Evolutionary conservation across 2,888 invertebrate genomes (phyloP), one percentile per base, ranked within the genome.

Genomic region (Caenorhabditis auriculariae): DNA sequence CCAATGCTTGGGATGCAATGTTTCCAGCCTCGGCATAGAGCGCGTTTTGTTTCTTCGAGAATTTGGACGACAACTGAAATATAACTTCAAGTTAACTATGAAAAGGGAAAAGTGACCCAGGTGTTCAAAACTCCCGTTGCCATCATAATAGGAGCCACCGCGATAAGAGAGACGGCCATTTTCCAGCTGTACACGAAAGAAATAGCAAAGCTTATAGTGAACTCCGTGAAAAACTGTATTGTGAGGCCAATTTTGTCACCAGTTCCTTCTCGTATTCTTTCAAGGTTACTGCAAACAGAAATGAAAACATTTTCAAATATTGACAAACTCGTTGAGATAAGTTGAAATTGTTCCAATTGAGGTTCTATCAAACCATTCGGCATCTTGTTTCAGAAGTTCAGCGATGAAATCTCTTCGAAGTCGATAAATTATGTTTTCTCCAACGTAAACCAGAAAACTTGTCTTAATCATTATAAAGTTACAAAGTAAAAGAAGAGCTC

Each of bases 261-360:
- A 35, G 75, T 69, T 0, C 70, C 73, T 51, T 77, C 77, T 48
- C 72, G 69, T 21, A 77, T 52, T 15, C 77, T 62, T 37, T 75
- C 78, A 39, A 78, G 53, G 35, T 79, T 75, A 53, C 75, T 76
- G 63, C 55, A 67, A 64, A 7, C 12, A 21, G 9, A 24, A 1
- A 47, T n/a, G n/a, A n/a, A n/a, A n/a, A n/a, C n/a, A n/a, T n/a
- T n/a, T n/a, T n/a, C n/a, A n/a, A n/a, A n/a, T n/a, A 32, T n/a
- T n/a, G n/a, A n/a, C n/a, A n/a, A n/a, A 85, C 85, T 85, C 85
- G 5, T 84, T 83, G 12, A 85, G 72, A 66, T 84, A 83, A 4
- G 82, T 82, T 3, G 84, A 82, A 38, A 85, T 75, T 62, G 84
- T 83, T 19, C 85, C 85, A 26, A 82, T 82, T 54, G 83, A 81